These are phyloP conservation scores for Ectemnius cavifrons DNA, from an alignment of 2,888 invertebrate species.

Conservation along the genomic window DNA sequence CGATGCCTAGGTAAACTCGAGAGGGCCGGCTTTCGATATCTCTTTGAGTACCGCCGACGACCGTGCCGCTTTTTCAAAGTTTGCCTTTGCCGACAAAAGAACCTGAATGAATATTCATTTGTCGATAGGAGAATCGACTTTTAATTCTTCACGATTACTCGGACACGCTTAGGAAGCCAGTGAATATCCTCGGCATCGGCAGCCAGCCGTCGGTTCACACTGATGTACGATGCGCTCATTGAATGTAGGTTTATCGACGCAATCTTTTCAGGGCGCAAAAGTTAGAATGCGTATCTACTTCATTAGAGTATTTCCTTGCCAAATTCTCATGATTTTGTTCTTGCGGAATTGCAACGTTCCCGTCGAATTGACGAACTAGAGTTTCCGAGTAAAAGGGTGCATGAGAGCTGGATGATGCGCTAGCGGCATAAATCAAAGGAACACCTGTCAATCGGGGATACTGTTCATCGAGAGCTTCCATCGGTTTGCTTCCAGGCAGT, in stretches of 20 bases:
- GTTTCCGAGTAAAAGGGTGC: neutral
- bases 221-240: conserved; percentile 17
- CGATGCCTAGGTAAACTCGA: conserved; percentile 64
- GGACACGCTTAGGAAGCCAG: conserved; percentile 22
- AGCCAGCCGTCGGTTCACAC: neutral
- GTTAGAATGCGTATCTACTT: neutral
- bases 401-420: neutral
- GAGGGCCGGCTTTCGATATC: conserved; percentile 42
- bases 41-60: conserved; percentile 63
- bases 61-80: conserved; percentile 51
- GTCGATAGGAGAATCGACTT: conserved; percentile 48
- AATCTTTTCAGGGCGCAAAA: neutral
- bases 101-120: conserved; percentile 66
- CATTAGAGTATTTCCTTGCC: neutral
- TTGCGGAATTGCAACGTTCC: neutral
- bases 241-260: conserved; percentile 12
- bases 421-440: conserved; percentile 5
- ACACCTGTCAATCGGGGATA: conserved; percentile 14
- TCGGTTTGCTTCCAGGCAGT: conserved; percentile 82
- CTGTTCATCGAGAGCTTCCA: conserved; percentile 52
- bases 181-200: conserved; percentile 19
- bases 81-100: conserved; percentile 56
- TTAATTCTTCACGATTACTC: conserved; percentile 59
- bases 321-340: too few species aligned
- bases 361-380: neutral